Base-by-base conservation (phyloP, 2,888 invertebrate genomes). In the Chymomyza caudatula region DNA sequence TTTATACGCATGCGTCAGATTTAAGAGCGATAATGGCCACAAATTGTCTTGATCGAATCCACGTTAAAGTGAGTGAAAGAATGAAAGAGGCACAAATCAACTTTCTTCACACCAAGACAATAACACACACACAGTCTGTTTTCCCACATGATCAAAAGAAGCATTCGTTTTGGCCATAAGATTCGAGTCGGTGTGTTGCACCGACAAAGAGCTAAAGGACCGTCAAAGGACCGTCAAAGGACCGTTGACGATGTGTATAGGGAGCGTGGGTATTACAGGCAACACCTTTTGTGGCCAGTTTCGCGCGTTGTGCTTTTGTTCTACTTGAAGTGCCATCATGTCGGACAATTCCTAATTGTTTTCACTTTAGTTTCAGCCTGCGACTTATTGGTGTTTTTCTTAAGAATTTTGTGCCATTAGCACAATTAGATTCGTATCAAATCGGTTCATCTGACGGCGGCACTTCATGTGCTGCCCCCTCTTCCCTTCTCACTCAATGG, bases 381-480 rank as follows among this genome's bases (percentile, higher is more conserved):
- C 59, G 76, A 42, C 73, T 70, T 71, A 81, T 80, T 78, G 84
- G 81, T 60, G 52, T 64, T 47, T 78, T 86, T 87, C 78, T 59
- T 43, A 17, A 63, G 87, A 87, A 87, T 78, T 78, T 69, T 73
- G 67, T 67, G 81, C 83, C 83, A 86, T 87, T 87, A 87, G 85
- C 76, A 85, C 86, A 84, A 84, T 84, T 84, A 81, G 83, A 84
- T 84, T 84, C 83, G 83, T 86, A 84, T 84, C 83, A 86, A 81
- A 81, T 72, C 77, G 74, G 69, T 52, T 72, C 73, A 53, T 53
- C 53, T 53, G 53, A 23, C 53, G 53, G 53, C 79, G 84, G 82
- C 17, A 55, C 43, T 57, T 57, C 23, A 44, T 2, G 11, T 37
- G 29, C 42, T 81, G 71, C 76, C 15, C 15, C 79, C 72, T 76